Percentiles rank a stretch among this genome's conserved stretches.
Conservation (phyloP, 1,140 invertebrate species). For the Lepidurus packardi region DNA sequence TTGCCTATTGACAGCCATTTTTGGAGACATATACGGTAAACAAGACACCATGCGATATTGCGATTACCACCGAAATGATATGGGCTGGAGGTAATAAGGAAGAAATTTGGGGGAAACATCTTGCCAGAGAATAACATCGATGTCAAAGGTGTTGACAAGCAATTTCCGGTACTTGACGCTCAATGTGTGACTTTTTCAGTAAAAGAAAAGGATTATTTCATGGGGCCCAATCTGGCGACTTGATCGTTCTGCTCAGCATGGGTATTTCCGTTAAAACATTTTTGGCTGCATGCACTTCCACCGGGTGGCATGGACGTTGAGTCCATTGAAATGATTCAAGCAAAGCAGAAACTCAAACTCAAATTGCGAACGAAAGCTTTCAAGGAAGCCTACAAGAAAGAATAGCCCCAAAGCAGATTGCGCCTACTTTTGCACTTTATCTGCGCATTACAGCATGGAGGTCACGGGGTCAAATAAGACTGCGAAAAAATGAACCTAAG, state of each 20-base stretch:
- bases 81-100: neutral
- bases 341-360: neutral
- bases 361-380: neutral
- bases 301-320: neutral
- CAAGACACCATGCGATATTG: no score
- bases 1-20: no score
- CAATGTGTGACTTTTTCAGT: neutral
- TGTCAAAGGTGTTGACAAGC: neutral
- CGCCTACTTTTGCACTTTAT: neutral
- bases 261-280: neutral
- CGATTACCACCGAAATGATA: no score
- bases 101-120: neutral
- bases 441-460: neutral
- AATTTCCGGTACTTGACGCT: neutral
- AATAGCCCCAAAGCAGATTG: neutral
- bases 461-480: neutral
- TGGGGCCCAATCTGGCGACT: neutral
- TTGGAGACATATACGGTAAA: no score
- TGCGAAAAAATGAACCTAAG: neutral
- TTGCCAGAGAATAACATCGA: neutral
- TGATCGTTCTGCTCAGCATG: neutral
- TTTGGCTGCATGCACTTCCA: neutral
- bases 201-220: neutral
- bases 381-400: neutral
- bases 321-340: neutral